Evolutionary conservation across 2,113 vertebrate genomes (phyloP).

Genomic region (Cyprinus carpio): DNA sequence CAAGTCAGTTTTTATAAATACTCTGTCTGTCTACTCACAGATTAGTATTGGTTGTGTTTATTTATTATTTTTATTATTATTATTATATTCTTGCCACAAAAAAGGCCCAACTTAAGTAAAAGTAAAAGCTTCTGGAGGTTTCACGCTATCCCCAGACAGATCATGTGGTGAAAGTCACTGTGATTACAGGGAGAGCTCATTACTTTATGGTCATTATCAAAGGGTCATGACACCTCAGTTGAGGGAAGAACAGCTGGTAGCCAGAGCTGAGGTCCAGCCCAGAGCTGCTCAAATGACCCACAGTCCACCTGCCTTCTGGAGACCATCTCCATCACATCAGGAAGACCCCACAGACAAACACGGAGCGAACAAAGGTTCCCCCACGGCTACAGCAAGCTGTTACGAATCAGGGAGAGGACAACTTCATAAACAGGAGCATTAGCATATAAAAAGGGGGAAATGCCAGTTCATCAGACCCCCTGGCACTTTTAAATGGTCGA

Average conservation of each 20-base stretch:
- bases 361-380: conserved; percentile 61
- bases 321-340: conserved; percentile 45
- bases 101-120: background rate
- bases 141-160: background rate
- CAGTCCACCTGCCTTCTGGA: conserved; percentile 50
- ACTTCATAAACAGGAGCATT: conserved; percentile 67
- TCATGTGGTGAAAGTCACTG: conserved; percentile 47
- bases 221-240: conserved; percentile 46
- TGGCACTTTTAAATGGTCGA: conserved; percentile 51
- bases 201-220: conserved; percentile 51
- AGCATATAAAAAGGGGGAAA: conserved; percentile 76
- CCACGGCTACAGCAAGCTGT: conserved; percentile 69
- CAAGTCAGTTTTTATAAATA: background rate
- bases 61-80: background rate
- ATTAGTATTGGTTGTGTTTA: background rate
- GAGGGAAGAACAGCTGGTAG: conserved; percentile 52
- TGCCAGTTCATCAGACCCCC: conserved; percentile 51
- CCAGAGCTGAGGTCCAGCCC: conserved; percentile 20
- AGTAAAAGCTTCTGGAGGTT: background rate
- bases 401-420: conserved; percentile 70
- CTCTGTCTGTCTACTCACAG: background rate
- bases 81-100: background rate
- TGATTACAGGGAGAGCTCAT: conserved; percentile 52
- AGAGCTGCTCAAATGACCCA: conserved; percentile 36
- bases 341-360: conserved; percentile 49